Percentiles rank a stretch among this genome's conserved stretches.
These are phyloP conservation scores for Calephelis perditalis DNA, from an alignment of 2,888 invertebrate genomes.

Conservation along the genomic window DNA sequence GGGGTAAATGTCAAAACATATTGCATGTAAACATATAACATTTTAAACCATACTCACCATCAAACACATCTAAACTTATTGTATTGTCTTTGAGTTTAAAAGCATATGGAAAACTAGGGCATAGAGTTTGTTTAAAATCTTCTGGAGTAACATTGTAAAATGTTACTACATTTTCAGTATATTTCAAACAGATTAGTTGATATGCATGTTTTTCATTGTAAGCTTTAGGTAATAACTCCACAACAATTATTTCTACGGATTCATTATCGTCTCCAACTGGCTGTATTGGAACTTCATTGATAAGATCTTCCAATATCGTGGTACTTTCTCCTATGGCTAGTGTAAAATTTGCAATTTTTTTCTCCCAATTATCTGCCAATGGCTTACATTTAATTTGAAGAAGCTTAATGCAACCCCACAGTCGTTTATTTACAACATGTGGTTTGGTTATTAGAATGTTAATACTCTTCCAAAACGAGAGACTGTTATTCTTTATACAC, in stretches of 20 bases:
- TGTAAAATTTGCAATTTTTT: conserved; percentile 17
- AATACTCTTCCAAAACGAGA: conserved; percentile 80
- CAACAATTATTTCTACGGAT: conserved; percentile 41
- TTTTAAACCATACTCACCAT: conserved; percentile 41
- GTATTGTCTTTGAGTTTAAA: conserved; percentile 52
- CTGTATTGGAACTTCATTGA: conserved; percentile 27
- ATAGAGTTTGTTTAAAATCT: conserved; percentile 48
- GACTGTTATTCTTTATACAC: too few relatives aligned
- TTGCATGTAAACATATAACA: not conserved
- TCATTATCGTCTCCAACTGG: conserved; percentile 22
- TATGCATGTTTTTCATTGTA: conserved; percentile 49
- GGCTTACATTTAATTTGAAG: conserved; percentile 28
- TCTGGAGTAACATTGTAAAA: conserved; percentile 68
- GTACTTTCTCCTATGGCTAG: conserved; percentile 18
- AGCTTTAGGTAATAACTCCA: conserved; percentile 58
- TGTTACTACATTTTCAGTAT: conserved; percentile 45
- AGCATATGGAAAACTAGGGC: conserved; percentile 70
- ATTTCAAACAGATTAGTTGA: conserved; percentile 59
- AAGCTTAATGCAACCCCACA: conserved; percentile 75
- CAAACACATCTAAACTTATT: conserved; percentile 57
- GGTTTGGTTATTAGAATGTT: conserved; percentile 81
- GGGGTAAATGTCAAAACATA: too few relatives aligned
- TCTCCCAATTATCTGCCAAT: conserved; percentile 18
- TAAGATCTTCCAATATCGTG: conserved; percentile 21
- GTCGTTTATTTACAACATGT: conserved; percentile 84